A percentile compares a stretch with the other conserved stretches of the same genome.
These are phyloP conservation scores for Mamestra configurata DNA, from an alignment of 1,140 invertebrate species.

Conservation along the genomic window DNA sequence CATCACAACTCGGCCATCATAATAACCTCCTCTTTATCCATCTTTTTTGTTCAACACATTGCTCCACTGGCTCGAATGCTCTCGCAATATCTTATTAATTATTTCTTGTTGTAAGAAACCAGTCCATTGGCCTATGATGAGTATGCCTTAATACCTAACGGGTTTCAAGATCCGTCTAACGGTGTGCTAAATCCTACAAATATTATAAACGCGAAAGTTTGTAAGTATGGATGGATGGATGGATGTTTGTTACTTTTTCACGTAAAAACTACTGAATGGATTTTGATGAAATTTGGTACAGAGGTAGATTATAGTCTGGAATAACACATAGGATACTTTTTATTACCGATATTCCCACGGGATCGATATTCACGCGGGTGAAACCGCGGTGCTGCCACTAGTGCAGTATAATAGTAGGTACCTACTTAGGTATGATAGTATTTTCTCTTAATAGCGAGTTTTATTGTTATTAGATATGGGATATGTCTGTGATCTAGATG, in stretches of 20 bases:
- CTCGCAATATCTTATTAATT: conserved; percentile 18
- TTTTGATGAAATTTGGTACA: too few relatives aligned
- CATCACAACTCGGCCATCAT: not conserved
- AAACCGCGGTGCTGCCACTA: too few relatives aligned
- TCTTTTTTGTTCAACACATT: conserved; percentile 10
- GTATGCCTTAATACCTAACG: not conserved
- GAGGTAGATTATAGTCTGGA: too few relatives aligned
- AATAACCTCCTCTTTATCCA: not conserved
- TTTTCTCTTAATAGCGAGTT: conserved; percentile 7
- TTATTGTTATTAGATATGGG: not conserved
- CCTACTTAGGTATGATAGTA: not conserved
- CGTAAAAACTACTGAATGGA: too few relatives aligned
- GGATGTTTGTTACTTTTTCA: too few relatives aligned
- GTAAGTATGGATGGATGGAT: too few relatives aligned
- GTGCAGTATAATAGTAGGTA: conserved; percentile 2
- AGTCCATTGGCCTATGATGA: conserved; percentile 19
- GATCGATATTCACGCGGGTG: too few relatives aligned
- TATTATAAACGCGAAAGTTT: too few relatives aligned
- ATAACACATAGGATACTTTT: too few relatives aligned
- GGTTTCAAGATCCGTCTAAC: not conserved
- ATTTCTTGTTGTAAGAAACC: conserved; percentile 5
- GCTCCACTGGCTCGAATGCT: conserved; percentile 20
- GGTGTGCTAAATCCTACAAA: too few relatives aligned
- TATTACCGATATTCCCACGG: too few relatives aligned
- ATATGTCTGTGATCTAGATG: too few relatives aligned